phyloP scores from a whole-genome alignment of 2,888 invertebrate species.

The Dryomyza anilis region DNA sequence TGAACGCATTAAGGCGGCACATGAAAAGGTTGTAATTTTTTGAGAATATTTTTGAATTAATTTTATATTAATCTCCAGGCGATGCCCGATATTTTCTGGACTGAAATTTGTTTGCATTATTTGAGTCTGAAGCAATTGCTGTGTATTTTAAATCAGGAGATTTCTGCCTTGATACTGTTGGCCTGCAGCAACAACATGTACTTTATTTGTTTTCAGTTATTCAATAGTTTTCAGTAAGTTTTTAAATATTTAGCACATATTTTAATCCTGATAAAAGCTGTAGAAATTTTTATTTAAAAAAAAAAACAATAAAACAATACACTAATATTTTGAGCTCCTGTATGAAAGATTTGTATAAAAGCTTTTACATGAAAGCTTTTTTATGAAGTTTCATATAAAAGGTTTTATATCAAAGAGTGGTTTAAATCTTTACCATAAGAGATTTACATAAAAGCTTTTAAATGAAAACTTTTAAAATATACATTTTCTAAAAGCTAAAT shows the following conservation, averaged over 20 bases:
- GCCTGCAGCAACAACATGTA: slow-evolving; percentile 75
- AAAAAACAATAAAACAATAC: too few relatives aligned
- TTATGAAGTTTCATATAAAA: too few relatives aligned
- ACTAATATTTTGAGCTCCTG: too few relatives aligned
- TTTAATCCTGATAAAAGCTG: not conserved
- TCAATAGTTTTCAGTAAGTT: slow-evolving; percentile 62
- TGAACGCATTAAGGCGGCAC: slow-evolving; percentile 60
- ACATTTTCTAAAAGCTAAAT: too few relatives aligned
- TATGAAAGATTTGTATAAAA: too few relatives aligned
- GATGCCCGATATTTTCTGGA: slow-evolving; percentile 65
- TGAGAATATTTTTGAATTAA: not conserved
- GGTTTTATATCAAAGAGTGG: too few relatives aligned
- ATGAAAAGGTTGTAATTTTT: slow-evolving; percentile 28
- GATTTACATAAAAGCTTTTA: too few relatives aligned
- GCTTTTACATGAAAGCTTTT: too few relatives aligned
- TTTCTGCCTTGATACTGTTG: slow-evolving; percentile 70
- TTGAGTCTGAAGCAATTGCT: slow-evolving; percentile 69
- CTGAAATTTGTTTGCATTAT: slow-evolving; percentile 70
- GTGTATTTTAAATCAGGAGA: slow-evolving; percentile 66
- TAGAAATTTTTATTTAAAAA: not conserved
- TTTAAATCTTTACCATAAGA: too few relatives aligned
- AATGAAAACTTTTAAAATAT: too few relatives aligned
- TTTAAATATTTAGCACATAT: not conserved
- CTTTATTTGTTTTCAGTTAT: slow-evolving; percentile 77
- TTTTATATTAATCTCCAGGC: too few relatives aligned